A percentile compares a stretch with the other conserved stretches of the same genome.
These are phyloP conservation scores for Harpalus rufipes DNA, from an alignment of 2,888 invertebrate genomes.

Conservation along the genomic window DNA sequence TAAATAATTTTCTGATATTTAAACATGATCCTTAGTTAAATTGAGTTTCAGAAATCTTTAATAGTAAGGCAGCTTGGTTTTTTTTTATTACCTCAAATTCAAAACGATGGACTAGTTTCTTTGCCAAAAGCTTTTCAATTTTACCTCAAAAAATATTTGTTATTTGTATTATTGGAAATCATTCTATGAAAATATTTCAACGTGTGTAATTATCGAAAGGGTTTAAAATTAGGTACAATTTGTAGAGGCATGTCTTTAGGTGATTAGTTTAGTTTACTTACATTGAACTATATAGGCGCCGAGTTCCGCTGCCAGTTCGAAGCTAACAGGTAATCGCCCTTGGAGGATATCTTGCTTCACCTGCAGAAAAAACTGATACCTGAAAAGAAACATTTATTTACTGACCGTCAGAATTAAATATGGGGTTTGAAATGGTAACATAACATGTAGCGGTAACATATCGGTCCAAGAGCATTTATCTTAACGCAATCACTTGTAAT, in stretches of 20 bases:
- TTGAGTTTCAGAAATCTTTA: too few species aligned
- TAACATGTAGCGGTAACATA: constrained; percentile 35
- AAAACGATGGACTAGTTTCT: too few species aligned
- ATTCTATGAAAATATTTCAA: too few species aligned
- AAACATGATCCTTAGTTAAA: too few species aligned
- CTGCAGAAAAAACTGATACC: constrained; percentile 98
- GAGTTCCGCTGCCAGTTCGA: constrained; percentile 94
- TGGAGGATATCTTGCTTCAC: constrained; percentile 97
- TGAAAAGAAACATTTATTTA: constrained; percentile 76
- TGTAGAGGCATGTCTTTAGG: not conserved
- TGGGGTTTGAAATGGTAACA: constrained; percentile 64
- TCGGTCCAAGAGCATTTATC: constrained; percentile 43
- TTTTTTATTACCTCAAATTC: too few species aligned
- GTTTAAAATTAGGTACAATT: not conserved
- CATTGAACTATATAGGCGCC: constrained; percentile 97
- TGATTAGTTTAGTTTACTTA: constrained; percentile 79
- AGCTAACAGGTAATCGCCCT: constrained; percentile 93
- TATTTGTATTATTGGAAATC: too few species aligned
- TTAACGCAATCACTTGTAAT: constrained; percentile 22
- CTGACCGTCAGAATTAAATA: constrained; percentile 63
- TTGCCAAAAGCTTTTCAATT: too few species aligned
- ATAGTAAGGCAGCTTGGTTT: too few species aligned
- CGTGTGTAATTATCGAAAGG: too few species aligned
- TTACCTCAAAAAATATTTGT: too few species aligned
- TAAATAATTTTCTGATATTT: too few species aligned